These are phyloP conservation scores for Phalanger gymnotis DNA, from an alignment of 2,797 vertebrate genomes.

Conservation along the genomic window DNA sequence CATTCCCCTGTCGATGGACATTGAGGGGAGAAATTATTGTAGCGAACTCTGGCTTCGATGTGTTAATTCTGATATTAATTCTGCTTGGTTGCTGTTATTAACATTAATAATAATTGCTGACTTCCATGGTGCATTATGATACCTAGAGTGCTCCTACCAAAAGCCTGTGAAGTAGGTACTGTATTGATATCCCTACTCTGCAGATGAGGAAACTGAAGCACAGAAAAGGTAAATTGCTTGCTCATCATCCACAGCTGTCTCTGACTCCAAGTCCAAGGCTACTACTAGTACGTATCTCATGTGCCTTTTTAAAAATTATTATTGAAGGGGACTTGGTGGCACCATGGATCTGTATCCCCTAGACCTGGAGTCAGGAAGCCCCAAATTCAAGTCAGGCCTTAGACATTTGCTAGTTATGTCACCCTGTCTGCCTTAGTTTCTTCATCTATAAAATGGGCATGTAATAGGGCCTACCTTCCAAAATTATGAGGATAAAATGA, in stretches of 20 bases:
- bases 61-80: neutral
- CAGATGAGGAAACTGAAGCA: neutral
- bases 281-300: neutral
- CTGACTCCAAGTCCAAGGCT: neutral
- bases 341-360: neutral
- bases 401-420: neutral
- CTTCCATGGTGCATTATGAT: neutral
- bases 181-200: neutral
- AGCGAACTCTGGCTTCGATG: neutral
- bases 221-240: neutral
- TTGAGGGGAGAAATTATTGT: neutral
- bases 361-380: neutral
- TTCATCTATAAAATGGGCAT: neutral
- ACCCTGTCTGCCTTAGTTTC: neutral
- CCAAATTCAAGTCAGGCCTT: neutral
- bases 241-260: neutral
- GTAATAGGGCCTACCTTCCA: neutral
- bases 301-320: neutral
- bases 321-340: neutral
- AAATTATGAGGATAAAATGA: neutral
- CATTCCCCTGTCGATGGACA: too few relatives aligned
- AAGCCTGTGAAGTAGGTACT: neutral
- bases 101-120: neutral
- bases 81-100: neutral
- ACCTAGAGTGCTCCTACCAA: neutral